Evolutionary conservation across 2,888 invertebrate genomes (phyloP).

Genomic region (Spisula solida): DNA sequence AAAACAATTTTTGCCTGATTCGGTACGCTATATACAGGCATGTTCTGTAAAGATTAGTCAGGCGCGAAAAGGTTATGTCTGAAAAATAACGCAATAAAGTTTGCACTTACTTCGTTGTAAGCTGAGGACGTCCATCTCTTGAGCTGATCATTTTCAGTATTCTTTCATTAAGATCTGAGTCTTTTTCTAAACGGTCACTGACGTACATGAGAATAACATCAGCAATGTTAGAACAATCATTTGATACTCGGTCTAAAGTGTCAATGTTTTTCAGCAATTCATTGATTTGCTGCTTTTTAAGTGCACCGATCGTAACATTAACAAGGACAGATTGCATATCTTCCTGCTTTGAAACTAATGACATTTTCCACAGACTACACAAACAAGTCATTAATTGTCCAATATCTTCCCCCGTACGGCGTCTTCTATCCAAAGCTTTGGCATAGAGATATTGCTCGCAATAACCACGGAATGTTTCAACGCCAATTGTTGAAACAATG

Average conservation of each 20-base stretch:
- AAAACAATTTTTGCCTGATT: too few species aligned
- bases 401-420: background rate
- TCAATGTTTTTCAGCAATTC: background rate
- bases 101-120: constrained; percentile 28
- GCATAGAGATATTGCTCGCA: background rate
- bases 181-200: background rate
- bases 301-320: background rate
- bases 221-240: background rate
- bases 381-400: background rate
- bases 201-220: background rate
- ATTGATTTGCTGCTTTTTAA: background rate
- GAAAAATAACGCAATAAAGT: too few species aligned
- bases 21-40: too few species aligned
- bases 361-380: background rate
- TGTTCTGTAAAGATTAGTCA: too few species aligned
- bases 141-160: background rate
- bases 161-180: background rate
- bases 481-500: background rate
- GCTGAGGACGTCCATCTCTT: background rate
- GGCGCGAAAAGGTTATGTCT: too few species aligned
- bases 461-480: background rate
- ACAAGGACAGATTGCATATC: background rate
- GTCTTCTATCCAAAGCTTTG: background rate
- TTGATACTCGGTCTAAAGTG: background rate
- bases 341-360: background rate